These are phyloP conservation scores for Centropus unirufus DNA, from an alignment of 2,113 vertebrate genomes.

Conservation along the genomic window DNA sequence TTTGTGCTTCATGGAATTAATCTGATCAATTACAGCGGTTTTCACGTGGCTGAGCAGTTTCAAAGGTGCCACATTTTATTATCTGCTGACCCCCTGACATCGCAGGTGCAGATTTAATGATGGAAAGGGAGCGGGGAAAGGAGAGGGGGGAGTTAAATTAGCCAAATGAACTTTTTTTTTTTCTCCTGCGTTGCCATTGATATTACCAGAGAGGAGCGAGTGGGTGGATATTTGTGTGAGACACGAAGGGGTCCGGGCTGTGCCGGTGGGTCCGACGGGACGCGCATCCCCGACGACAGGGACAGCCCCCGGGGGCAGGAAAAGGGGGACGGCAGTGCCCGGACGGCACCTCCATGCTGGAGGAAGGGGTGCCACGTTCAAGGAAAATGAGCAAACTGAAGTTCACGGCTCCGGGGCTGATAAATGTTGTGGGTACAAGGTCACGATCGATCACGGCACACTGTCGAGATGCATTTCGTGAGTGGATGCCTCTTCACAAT, in stretches of 20 bases:
- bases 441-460: constrained; percentile 81
- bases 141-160: constrained; percentile 37
- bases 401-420: constrained; percentile 73
- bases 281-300: neutral
- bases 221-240: neutral
- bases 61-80: constrained; percentile 94
- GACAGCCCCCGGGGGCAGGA: neutral
- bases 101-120: constrained; percentile 87
- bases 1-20: constrained; percentile 75
- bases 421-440: constrained; percentile 77
- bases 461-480: constrained; percentile 90
- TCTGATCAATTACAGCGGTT: constrained; percentile 84
- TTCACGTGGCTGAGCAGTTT: constrained; percentile 88
- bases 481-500: constrained; percentile 88
- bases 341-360: neutral
- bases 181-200: neutral
- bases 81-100: constrained; percentile 92
- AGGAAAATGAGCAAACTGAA: constrained; percentile 69
- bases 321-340: too few relatives aligned
- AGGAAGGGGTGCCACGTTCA: constrained; percentile 57
- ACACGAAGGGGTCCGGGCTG: neutral
- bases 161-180: constrained; percentile 61
- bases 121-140: neutral
- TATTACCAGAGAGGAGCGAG: neutral
- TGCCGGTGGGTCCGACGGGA: neutral